Evolutionary conservation across 2,888 invertebrate genomes (phyloP).

Genomic region (Zaprionus obscuricornis): DNA sequence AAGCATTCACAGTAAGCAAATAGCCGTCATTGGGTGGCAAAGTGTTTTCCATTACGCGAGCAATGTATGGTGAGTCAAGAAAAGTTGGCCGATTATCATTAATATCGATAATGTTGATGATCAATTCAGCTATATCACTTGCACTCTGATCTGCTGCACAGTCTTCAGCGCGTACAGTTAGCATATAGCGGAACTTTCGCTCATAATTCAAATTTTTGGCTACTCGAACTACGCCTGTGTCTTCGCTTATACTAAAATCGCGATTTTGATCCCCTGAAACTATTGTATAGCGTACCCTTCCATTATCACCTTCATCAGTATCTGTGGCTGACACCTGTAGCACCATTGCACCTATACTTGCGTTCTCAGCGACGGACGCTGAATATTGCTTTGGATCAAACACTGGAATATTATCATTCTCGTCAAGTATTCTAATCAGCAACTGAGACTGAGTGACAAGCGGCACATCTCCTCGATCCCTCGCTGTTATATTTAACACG

Average conservation of each 20-base stretch:
- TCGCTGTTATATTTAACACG: conserved; percentile 90
- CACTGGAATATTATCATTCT: conserved; percentile 95
- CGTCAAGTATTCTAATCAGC: conserved; percentile 90
- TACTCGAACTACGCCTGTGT: conserved; percentile 94
- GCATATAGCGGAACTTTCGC: conserved; percentile 91
- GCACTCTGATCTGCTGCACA: conserved; percentile 87
- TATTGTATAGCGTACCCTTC: conserved; percentile 95
- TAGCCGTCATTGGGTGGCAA: conserved; percentile 91
- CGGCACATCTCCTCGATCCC: conserved; percentile 94
- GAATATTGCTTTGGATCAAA: conserved; percentile 96
- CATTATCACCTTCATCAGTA: conserved; percentile 94
- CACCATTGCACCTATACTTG: conserved; percentile 96
- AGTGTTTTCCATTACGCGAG: conserved; percentile 96
- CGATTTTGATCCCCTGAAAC: conserved; percentile 94
- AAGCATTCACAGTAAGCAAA: conserved; percentile 92
- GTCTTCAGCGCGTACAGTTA: conserved; percentile 94
- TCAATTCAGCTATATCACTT: conserved; percentile 91
- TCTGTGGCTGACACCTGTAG: conserved; percentile 95
- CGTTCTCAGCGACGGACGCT: conserved; percentile 95
- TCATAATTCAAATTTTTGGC: conserved; percentile 97
- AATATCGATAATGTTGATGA: conserved; percentile 93
- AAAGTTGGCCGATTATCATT: conserved; percentile 97
- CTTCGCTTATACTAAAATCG: conserved; percentile 96
- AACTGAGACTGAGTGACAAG: conserved; percentile 88
- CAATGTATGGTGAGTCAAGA: conserved; percentile 96